Evolutionary conservation across 2,113 vertebrate genomes (phyloP).

Genomic region (Phalacrocorax pelagicus): DNA sequence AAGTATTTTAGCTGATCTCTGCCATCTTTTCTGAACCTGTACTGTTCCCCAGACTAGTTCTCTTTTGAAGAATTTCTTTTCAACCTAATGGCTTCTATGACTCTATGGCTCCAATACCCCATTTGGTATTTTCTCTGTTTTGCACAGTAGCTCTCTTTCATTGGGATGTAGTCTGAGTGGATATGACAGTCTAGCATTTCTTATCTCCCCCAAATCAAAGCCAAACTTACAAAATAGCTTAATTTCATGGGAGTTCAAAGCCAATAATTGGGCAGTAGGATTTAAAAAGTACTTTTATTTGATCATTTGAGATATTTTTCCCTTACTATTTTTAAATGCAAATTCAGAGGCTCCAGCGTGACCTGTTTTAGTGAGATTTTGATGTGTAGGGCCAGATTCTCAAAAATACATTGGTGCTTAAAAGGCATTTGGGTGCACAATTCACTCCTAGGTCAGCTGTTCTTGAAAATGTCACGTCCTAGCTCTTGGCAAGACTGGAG

Average conservation of each 20-base stretch:
- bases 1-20: conserved; percentile 24
- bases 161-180: not conserved
- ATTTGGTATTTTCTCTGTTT: not conserved
- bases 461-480: not conserved
- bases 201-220: conserved; percentile 10
- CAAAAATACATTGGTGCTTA: not conserved
- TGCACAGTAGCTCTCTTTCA: not conserved
- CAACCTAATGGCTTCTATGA: not conserved
- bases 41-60: conserved; percentile 1
- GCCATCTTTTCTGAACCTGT: not conserved
- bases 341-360: not conserved
- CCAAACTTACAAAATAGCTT: not conserved
- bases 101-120: not conserved
- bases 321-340: not conserved
- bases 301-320: not conserved
- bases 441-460: not conserved
- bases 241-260: not conserved
- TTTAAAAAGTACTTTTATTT: not conserved
- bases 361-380: not conserved
- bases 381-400: not conserved
- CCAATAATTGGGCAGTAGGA: not conserved
- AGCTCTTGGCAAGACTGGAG: not conserved
- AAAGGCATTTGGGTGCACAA: not conserved
- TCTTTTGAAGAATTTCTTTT: conserved; percentile 27
- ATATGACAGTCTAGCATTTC: not conserved